Evolutionary conservation across 2,113 vertebrate species (phyloP), one percentile per base, ranked within the genome.

Genomic region (Paraplagusia blochii): DNA sequence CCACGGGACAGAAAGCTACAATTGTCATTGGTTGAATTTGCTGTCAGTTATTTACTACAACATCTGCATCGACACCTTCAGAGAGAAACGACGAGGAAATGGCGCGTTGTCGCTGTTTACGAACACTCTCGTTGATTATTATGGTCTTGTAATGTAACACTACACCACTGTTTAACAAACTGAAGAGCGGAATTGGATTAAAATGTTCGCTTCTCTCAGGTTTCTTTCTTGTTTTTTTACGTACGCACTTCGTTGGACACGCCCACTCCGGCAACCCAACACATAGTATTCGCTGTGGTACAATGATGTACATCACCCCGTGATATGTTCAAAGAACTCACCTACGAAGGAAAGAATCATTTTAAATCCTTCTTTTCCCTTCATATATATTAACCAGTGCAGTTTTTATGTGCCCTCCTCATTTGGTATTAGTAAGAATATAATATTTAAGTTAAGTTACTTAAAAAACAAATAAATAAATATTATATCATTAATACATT

Each of bases 21-120:
- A 4, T 52, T 69, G 12, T 44, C 1, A 83, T 87, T 89, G 80
- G 85, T 11, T 34, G 0, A 46, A 7, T 67, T 1, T 12, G 1
- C 4, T 22, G 81, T 67, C 83, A 44, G 36, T 85, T 34, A 66
- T 42, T 45, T 45, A 33, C 22, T 29, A 29, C 29, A 62, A 56
- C 58, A 58, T 57, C 65, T 72, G 51, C 44, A 63, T 57, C 47
- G 38, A 39, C 12, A 46, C 72, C 38, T 29, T 29, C 22, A 29
- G 38, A 56, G 69, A 56, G 53, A 17, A 67, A 33, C 49, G 66
- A 53, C 62, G 57, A 40, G 34, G 36, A 22, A 11, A 17, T 49
- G 35, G 15, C 40, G 1, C 7, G 53, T 19, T 53, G 44, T 57
- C 11, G 2, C 1, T 35, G 17, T 62, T 64, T 59, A 8, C 53